These are phyloP conservation scores for Leptinotarsa lineolata DNA, from an alignment of 1,140 invertebrate genomes.

Conservation along the genomic window DNA sequence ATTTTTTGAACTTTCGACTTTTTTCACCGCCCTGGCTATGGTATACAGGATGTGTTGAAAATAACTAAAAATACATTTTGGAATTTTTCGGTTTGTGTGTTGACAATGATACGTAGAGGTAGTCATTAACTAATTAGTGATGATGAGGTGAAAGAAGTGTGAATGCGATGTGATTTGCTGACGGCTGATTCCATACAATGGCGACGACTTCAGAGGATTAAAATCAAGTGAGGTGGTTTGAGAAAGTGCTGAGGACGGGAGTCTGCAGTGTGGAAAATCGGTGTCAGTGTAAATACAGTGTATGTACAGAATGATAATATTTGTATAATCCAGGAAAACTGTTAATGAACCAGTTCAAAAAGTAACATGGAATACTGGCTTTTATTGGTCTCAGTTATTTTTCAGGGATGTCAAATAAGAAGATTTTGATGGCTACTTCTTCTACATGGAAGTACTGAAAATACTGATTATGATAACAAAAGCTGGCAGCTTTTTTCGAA, in stretches of 20 bases:
- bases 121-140: background rate
- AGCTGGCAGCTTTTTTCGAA: no score
- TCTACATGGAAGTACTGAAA: no score
- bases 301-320: constrained; percentile 44
- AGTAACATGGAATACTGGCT: no score
- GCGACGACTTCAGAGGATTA: constrained; percentile 43
- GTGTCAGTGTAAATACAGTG: constrained; percentile 47
- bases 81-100: background rate
- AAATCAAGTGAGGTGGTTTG: constrained; percentile 57
- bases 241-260: constrained; percentile 56
- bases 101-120: constrained; percentile 11
- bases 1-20: no score
- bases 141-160: constrained; percentile 4
- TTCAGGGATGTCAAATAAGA: no score
- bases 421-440: no score
- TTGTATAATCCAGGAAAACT: background rate
- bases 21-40: background rate
- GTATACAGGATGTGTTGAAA: constrained; percentile 19
- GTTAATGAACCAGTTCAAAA: no score
- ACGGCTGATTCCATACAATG: constrained; percentile 21
- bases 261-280: constrained; percentile 51
- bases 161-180: constrained; percentile 28
- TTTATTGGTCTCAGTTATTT: no score
- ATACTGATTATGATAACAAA: no score
- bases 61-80: constrained; percentile 5